Conservation (phyloP, 2,113 vertebrate species). For the Myocastor coypus region DNA sequence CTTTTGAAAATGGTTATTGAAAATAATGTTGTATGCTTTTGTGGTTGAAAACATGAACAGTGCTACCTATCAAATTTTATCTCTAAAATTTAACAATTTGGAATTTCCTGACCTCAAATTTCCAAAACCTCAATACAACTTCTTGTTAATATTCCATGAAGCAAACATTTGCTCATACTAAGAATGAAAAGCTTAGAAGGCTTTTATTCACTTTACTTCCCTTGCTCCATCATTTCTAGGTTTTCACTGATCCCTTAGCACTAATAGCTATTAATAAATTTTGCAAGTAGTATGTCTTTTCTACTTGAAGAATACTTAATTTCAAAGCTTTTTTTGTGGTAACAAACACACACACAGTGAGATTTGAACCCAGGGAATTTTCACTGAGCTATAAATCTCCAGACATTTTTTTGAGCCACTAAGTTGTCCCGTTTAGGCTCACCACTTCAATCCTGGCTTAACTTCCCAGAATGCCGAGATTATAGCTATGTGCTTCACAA, state of each 20-base stretch:
- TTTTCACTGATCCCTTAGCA: neutral
- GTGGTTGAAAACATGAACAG: neutral
- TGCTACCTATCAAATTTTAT: neutral
- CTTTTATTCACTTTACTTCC: no score
- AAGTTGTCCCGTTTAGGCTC: neutral
- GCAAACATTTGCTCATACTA: neutral
- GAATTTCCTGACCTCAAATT: slow-evolving; percentile 25
- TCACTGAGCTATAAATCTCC: neutral
- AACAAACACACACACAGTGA: neutral
- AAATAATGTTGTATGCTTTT: slow-evolving; percentile 52
- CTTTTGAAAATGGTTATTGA: neutral
- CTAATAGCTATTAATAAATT: neutral
- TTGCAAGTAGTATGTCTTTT: neutral
- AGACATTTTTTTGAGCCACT: neutral
- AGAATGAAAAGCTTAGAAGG: neutral
- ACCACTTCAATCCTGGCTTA: neutral
- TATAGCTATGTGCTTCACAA: neutral
- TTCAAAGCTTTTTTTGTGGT: no score
- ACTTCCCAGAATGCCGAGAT: neutral
- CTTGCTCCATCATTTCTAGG: no score
- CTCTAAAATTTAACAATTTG: neutral
- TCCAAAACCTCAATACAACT: neutral
- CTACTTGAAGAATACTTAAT: neutral
- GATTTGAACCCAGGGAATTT: neutral
- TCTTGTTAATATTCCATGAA: neutral